These are phyloP conservation scores for Plemyria rubiginata DNA, from an alignment of 2,888 invertebrate genomes.

Conservation along the genomic window DNA sequence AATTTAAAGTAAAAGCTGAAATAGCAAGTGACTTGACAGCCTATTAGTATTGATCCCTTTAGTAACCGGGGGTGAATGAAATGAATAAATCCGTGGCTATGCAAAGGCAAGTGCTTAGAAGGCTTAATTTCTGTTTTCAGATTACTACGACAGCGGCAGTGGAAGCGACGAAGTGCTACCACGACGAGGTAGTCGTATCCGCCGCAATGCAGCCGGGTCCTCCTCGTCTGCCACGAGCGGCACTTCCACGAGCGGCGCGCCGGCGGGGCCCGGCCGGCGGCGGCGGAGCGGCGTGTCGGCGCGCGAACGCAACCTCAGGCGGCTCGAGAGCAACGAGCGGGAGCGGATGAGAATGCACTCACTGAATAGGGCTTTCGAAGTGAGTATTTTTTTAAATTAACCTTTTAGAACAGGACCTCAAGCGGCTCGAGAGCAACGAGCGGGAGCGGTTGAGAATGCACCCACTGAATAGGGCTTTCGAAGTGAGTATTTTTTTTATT, in stretches of 20 bases:
- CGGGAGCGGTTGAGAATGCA: slow-evolving; percentile 97
- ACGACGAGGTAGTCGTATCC: slow-evolving; percentile 59
- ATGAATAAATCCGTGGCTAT: no score
- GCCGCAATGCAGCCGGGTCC: slow-evolving; percentile 64
- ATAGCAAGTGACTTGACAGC: no score
- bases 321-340: slow-evolving; percentile 95
- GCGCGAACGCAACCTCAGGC: slow-evolving; percentile 92
- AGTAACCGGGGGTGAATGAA: no score
- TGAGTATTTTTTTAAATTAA: slow-evolving; percentile 13
- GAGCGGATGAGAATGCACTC: slow-evolving; percentile 97
- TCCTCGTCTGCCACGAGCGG: slow-evolving; percentile 61
- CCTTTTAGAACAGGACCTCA: slow-evolving; percentile 94
- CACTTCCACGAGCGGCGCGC: slow-evolving; percentile 40
- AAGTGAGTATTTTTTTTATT: slow-evolving; percentile 14
- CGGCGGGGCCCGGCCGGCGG: slow-evolving; percentile 79
- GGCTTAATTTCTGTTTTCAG: slow-evolving; percentile 55
- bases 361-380: slow-evolving; percentile 80
- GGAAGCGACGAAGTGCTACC: slow-evolving; percentile 68
- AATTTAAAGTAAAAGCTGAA: no score
- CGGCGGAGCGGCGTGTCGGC: slow-evolving; percentile 92
- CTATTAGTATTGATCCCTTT: no score
- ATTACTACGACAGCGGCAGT: slow-evolving; percentile 74
- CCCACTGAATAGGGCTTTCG: slow-evolving; percentile 86
- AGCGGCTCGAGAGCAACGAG: slow-evolving; percentile 95
- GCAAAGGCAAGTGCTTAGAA: no score